Evolutionary conservation across 2,888 invertebrate species (phyloP).

Genomic region (Tipula lateralis): DNA sequence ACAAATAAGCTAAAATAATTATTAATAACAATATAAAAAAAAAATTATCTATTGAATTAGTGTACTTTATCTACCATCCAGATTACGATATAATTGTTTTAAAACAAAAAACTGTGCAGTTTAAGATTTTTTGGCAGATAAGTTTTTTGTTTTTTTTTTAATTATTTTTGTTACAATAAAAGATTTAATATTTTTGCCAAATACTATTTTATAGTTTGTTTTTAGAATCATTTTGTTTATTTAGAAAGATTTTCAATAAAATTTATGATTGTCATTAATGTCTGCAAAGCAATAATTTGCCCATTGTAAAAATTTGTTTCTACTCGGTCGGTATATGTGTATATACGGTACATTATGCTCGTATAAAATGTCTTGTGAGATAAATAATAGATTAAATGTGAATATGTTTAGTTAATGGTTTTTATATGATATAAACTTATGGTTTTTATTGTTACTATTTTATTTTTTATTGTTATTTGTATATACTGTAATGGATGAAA

Average conservation of each 20-base stretch:
- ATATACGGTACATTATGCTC: no score
- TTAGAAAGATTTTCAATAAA: neutral
- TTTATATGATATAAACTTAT: neutral
- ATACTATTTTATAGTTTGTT: neutral
- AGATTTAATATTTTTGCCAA: neutral
- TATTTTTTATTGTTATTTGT: neutral
- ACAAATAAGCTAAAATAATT: neutral
- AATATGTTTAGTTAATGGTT: constrained; percentile 24
- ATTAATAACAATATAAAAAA: neutral
- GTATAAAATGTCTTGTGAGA: neutral
- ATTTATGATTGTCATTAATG: constrained; percentile 24
- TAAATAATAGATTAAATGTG: constrained; percentile 1
- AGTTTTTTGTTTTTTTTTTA: neutral
- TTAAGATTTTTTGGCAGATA: neutral
- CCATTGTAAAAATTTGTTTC: neutral
- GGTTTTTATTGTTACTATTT: neutral
- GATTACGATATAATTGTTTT: neutral
- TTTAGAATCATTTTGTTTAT: neutral
- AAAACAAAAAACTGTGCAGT: neutral
- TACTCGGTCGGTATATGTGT: neutral
- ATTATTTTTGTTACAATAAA: neutral
- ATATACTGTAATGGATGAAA: neutral
- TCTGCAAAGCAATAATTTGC: neutral
- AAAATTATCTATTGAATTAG: neutral
- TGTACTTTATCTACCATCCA: neutral